Evolutionary conservation across 2,888 invertebrate genomes (phyloP).

Genomic region (Camponotus fellah): DNA sequence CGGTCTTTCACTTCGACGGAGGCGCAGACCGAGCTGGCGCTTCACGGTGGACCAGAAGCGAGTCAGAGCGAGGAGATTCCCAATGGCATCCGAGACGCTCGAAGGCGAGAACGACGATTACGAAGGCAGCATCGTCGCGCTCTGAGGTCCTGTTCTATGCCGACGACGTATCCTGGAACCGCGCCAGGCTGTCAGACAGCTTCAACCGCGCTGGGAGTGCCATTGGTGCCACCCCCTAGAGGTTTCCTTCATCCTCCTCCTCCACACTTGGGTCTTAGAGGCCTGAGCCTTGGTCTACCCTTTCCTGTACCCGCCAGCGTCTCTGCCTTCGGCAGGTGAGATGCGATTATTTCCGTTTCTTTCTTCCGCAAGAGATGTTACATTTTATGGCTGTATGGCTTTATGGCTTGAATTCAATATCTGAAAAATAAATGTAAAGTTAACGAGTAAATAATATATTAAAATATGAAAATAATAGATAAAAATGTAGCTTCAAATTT

Average conservation of each 20-base stretch:
- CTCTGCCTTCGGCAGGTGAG: slow-evolving; percentile 84
- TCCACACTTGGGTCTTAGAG: slow-evolving; percentile 83
- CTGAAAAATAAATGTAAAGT: neutral
- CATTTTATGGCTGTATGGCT: neutral
- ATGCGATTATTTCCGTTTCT: neutral
- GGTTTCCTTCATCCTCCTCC: slow-evolving; percentile 84
- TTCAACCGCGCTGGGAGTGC: slow-evolving; percentile 72
- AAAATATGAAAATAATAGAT: neutral
- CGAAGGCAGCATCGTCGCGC: slow-evolving; percentile 82
- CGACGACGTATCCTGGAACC: slow-evolving; percentile 81
- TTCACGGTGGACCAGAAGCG: slow-evolving; percentile 61
- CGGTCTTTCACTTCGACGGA: slow-evolving; percentile 84
- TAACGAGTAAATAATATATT: neutral
- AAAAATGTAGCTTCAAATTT: neutral
- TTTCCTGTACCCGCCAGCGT: slow-evolving; percentile 84
- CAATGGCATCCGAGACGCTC: slow-evolving; percentile 81
- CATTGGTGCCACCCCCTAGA: slow-evolving; percentile 77
- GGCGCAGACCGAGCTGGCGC: slow-evolving; percentile 81
- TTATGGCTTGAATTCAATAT: neutral
- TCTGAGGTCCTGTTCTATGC: slow-evolving; percentile 82
- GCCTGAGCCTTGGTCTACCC: slow-evolving; percentile 84
- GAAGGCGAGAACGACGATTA: slow-evolving; percentile 82
- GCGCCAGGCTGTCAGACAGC: slow-evolving; percentile 72
- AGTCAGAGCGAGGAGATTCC: slow-evolving; percentile 66
- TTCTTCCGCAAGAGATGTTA: neutral